These are phyloP conservation scores for Tillus elongatus DNA, from an alignment of 2,888 invertebrate genomes.

Conservation along the genomic window DNA sequence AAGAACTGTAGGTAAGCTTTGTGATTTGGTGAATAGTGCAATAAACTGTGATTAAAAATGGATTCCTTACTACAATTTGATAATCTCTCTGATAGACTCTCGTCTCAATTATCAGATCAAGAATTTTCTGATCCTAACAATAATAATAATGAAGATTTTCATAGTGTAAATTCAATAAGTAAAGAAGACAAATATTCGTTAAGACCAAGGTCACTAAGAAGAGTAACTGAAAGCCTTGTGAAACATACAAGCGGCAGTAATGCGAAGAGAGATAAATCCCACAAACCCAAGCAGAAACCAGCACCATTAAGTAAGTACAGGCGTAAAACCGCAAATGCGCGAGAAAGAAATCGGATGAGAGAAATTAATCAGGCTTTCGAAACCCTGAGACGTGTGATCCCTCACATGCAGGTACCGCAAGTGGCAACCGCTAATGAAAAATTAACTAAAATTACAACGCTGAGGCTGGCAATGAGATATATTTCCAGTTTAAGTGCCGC, in stretches of 20 bases:
- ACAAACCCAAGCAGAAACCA: conserved; percentile 52
- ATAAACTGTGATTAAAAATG: conserved; percentile 21
- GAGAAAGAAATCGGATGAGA: conserved; percentile 79
- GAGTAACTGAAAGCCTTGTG: conserved; percentile 42
- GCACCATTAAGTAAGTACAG: conserved; percentile 81
- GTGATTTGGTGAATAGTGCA: conserved; percentile 19
- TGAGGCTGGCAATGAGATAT: conserved; percentile 80
- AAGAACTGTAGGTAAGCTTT: no score
- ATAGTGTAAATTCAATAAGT: conserved; percentile 18
- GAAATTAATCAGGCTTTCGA: conserved; percentile 88
- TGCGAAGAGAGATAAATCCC: conserved; percentile 22
- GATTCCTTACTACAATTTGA: conserved; percentile 29
- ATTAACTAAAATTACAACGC: conserved; percentile 81
- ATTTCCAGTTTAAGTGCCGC: conserved; percentile 67
- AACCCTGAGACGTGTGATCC: conserved; percentile 66
- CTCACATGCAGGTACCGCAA: conserved; percentile 43
- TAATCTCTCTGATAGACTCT: conserved; percentile 24
- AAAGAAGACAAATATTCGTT: conserved; percentile 57
- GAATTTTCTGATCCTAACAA: conserved; percentile 39
- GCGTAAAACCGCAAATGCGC: conserved; percentile 80
- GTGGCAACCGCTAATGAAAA: conserved; percentile 59
- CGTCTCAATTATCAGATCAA: conserved; percentile 21
- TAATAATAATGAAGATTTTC: conserved; percentile 35
- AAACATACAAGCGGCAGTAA: conserved; percentile 18
- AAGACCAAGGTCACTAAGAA: conserved; percentile 54